Conservation (phyloP, 2,888 invertebrate species). For the Rhodophaea formosa region DNA sequence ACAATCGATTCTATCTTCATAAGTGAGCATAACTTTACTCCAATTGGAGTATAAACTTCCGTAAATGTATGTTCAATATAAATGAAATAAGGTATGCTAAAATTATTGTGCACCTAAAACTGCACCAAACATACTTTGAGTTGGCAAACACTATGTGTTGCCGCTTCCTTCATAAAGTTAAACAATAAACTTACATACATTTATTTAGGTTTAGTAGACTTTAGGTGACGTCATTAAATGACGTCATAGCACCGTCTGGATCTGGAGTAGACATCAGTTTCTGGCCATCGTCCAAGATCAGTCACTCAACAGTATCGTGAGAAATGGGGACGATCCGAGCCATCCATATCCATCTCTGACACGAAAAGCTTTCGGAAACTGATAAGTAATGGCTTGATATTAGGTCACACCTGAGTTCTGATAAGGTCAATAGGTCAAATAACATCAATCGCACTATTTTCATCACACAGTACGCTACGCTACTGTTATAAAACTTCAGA, state of each 20-base stretch:
- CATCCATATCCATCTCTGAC: slow-evolving; percentile 38
- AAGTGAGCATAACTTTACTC: too few species aligned
- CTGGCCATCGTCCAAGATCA: slow-evolving; percentile 72
- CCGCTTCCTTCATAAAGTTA: slow-evolving; percentile 6
- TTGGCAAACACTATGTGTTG: too few species aligned
- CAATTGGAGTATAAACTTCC: too few species aligned
- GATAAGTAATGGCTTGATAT: slow-evolving; percentile 30
- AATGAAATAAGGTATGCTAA: too few species aligned
- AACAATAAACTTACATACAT: slow-evolving; percentile 13
- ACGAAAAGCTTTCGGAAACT: slow-evolving; percentile 28
- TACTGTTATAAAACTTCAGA: not conserved
- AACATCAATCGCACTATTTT: not conserved
- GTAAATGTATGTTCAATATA: too few species aligned
- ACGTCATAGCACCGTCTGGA: slow-evolving; percentile 74
- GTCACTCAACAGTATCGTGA: slow-evolving; percentile 66
- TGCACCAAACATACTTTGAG: too few species aligned
- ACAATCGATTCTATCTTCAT: too few species aligned
- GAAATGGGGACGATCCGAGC: slow-evolving; percentile 63
- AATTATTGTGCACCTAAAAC: too few species aligned
- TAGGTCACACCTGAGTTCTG: slow-evolving; percentile 21
- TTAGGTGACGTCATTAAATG: slow-evolving; percentile 54
- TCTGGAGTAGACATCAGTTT: slow-evolving; percentile 74
- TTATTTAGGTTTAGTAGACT: slow-evolving; percentile 32
- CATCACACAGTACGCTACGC: not conserved
- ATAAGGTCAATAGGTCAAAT: not conserved